Evolutionary conservation across 2,797 vertebrate species (phyloP), one percentile per base, ranked within the genome.

Genomic region (Todus mexicanus): DNA sequence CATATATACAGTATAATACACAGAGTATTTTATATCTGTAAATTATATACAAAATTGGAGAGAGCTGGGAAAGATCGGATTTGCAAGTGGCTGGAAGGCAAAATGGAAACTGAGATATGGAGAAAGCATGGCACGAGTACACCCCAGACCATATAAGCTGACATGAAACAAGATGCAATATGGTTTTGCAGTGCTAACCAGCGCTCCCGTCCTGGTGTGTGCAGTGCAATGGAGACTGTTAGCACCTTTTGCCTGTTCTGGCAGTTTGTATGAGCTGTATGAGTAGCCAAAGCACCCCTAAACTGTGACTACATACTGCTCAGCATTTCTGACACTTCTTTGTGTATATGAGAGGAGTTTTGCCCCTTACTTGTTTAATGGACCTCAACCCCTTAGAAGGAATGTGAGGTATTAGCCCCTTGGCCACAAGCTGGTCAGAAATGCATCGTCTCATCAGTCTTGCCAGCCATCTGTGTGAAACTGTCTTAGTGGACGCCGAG

Each of bases 341-440:
- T 68, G 35, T 76, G n/a, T 54, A 20, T 4, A 16, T 1, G 4
- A 60, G 60, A 23, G 37, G 56, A 38, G 27, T 71, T 93, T 71
- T 89, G 56, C 35, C 50, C 54, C 26, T 82, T 84, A 47, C 31
- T 42, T 71, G 15, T 69, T 81, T 71, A 75, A 90, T 64, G 61
- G 76, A 93, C 69, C 50, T 40, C 70, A 77, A 0, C 22, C 50
- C 76, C 65, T 71, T 29, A 10, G 29, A 79, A 94, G 61, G 95
- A 96, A 96, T 96, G 95, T 80, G 81, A 96, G 87, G 84, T 65
- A 96, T 94, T 92, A 96, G 92, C 94, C 94, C 93, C 50, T 74
- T 84, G 92, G 96, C 93, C 10, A 4, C 69, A 71, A 51, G 45
- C 77, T 92, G 93, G 61, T 89, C 84, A 87, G 72, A 94, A 94